phyloP scores from a whole-genome alignment of 37 sponge, comb jelly and placozoan genomes.

The Crambe crambe region DNA sequence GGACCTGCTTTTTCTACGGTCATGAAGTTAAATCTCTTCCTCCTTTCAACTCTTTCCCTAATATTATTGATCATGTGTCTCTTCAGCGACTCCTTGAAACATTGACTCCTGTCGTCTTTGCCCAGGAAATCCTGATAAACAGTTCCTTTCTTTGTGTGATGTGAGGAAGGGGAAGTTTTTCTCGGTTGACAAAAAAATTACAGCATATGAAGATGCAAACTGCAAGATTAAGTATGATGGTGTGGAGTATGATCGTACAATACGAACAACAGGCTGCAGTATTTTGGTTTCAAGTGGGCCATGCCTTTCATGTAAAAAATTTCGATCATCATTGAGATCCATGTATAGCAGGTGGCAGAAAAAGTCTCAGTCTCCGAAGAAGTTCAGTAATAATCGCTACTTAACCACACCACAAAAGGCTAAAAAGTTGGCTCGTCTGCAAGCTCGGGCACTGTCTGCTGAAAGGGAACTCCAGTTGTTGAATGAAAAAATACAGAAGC shows the following conservation, averaged over 20 bases:
- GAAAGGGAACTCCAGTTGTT: neutral
- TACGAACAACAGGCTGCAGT: conserved; percentile 12
- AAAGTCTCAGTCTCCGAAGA: neutral
- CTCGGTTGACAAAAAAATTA: neutral
- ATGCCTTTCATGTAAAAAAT: conserved; percentile 13
- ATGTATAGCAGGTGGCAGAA: conserved; percentile 31
- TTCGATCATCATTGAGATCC: conserved; percentile 2
- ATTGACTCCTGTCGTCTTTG: neutral
- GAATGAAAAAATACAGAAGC: conserved; percentile 10
- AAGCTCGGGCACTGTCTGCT: neutral
- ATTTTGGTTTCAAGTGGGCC: neutral
- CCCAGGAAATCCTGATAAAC: conserved; percentile 33
- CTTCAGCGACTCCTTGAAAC: neutral
- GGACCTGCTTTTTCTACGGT: conserved; percentile 4
- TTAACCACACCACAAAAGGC: conserved; percentile 22
- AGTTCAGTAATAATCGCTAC: conserved; percentile 13
- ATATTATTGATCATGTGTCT: neutral
- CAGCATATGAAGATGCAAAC: neutral
- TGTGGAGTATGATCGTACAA: neutral
- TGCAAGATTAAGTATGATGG: neutral
- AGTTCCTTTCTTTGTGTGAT: conserved; percentile 19
- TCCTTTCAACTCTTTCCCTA: neutral
- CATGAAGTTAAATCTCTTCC: neutral
- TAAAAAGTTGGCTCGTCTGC: neutral
- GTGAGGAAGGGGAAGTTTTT: neutral